Conservation (phyloP, 2,113 vertebrate genomes). For the Pachycephala philippinensis region DNA sequence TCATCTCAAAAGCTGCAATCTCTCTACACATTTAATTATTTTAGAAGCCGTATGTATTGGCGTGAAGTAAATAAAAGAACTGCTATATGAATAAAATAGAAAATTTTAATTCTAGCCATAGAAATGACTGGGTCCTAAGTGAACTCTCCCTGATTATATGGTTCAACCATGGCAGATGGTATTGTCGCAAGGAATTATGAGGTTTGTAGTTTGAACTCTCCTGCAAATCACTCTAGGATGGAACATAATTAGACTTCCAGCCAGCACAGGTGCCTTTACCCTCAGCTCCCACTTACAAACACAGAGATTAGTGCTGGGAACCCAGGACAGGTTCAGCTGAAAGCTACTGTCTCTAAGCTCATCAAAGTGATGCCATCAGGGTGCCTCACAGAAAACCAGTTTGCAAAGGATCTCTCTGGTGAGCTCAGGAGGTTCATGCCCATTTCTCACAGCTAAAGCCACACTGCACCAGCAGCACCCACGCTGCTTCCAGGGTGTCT, state of each 20-base stretch:
- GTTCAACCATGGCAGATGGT: neutral
- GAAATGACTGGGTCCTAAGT: neutral
- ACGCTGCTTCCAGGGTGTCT: fast-evolving
- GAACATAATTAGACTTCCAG: neutral
- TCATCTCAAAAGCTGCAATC: neutral
- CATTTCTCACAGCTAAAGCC: neutral
- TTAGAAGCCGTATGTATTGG: neutral
- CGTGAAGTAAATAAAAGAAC: neutral
- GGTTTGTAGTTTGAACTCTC: neutral
- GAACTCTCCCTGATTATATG: neutral
- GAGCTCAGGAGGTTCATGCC: neutral
- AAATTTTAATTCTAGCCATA: neutral
- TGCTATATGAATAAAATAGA: neutral
- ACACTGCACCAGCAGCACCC: neutral
- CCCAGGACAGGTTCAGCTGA: neutral
- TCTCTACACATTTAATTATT: neutral
- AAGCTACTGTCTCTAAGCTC: neutral
- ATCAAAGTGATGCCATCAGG: neutral
- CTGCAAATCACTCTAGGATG: neutral
- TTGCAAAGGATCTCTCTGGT: neutral
- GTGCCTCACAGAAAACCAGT: neutral
- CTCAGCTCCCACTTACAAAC: neutral
- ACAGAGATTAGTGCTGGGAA: neutral
- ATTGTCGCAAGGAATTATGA: neutral
- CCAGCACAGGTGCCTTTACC: neutral